A percentile compares a stretch with the other conserved stretches of the same genome.
phyloP scores from a whole-genome alignment of 2,888 invertebrate species.

The Melanophora roralis region DNA sequence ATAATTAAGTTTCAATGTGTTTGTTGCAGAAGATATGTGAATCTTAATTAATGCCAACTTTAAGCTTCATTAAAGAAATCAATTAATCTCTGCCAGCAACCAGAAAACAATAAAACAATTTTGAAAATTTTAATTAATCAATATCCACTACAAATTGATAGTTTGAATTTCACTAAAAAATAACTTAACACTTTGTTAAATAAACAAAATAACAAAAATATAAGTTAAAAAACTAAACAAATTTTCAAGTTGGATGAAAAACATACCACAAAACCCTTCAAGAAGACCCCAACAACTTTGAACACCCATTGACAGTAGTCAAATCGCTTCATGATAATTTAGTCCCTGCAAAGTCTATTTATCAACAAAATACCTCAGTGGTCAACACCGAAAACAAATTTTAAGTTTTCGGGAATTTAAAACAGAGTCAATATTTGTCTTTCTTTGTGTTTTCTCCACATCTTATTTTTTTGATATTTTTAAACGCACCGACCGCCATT shows the following conservation, averaged over 20 bases:
- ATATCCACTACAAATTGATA: no score
- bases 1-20: no score
- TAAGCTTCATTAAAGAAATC: not conserved
- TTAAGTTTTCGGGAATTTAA: not conserved
- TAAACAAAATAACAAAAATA: conserved; percentile 15
- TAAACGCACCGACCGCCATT: conserved; percentile 41
- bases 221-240: conserved; percentile 34
- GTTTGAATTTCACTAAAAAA: not conserved
- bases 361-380: not conserved
- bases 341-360: not conserved
- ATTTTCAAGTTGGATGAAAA: conserved; percentile 40
- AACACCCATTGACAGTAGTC: not conserved
- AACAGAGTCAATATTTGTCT: conserved; percentile 28
- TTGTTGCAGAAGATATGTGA: no score
- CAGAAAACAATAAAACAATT: not conserved
- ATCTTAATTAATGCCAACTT: no score
- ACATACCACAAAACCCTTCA: not conserved
- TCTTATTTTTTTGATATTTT: conserved; percentile 16
- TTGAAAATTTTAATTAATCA: not conserved
- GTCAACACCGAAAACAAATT: not conserved
- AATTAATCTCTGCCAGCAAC: not conserved
- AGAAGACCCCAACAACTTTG: not conserved
- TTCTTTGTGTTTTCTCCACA: no score
- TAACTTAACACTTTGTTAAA: not conserved
- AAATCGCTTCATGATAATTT: not conserved